Conservation (phyloP, 1,140 invertebrate species). For the Drosophila aff. region DNA sequence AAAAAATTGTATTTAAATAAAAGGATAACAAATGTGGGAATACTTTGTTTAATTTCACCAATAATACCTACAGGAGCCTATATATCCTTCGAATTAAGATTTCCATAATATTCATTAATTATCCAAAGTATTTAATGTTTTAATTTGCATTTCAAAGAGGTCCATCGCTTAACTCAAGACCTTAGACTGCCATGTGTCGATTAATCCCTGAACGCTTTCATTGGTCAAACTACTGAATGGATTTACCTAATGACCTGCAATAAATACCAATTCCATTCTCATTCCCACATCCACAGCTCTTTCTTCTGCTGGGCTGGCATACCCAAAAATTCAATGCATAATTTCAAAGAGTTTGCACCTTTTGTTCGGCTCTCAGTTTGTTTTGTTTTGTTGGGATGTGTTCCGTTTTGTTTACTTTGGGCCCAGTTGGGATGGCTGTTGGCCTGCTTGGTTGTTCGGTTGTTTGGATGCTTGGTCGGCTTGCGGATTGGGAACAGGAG, state of each 20-base stretch:
- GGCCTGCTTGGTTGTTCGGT: constrained; percentile 10
- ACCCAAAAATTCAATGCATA: constrained; percentile 59
- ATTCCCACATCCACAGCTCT: constrained; percentile 1
- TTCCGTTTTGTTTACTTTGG: constrained; percentile 47
- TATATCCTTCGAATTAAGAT: not conserved
- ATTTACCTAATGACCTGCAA: constrained; percentile 46
- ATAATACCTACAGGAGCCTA: not conserved
- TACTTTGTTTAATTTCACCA: not conserved
- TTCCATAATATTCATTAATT: not conserved
- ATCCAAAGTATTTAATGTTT: not conserved
- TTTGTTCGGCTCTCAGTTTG: constrained; percentile 46
- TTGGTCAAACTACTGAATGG: constrained; percentile 15
- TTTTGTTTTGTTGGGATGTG: constrained; percentile 26
- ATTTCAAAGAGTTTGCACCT: constrained; percentile 67
- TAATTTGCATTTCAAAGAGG: not conserved
- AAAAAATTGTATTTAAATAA: not conserved
- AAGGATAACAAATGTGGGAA: not conserved
- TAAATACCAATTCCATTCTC: constrained; percentile 28
- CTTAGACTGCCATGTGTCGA: not conserved
- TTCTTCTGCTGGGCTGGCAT: not conserved
- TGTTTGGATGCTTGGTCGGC: constrained; percentile 16
- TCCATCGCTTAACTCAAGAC: not conserved
- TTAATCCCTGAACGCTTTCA: constrained; percentile 6
- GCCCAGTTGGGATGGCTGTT: constrained; percentile 26
- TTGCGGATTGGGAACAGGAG: constrained; percentile 46